These are phyloP conservation scores for Julus scandinavius DNA, from an alignment of 2,888 invertebrate species.

Conservation along the genomic window DNA sequence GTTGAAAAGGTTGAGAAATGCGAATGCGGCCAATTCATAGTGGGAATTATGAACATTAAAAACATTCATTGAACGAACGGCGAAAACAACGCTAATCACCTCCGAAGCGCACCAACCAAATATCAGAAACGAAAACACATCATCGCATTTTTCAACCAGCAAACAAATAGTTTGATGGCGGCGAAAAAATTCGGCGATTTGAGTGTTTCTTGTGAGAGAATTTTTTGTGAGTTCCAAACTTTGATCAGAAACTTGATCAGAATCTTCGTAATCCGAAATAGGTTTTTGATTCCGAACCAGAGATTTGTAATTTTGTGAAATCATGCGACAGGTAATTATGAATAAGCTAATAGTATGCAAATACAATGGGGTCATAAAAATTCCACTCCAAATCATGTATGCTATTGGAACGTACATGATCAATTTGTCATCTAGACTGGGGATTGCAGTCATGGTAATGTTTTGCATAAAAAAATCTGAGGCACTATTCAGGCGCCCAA, in stretches of 20 bases:
- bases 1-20: neutral
- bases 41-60: neutral
- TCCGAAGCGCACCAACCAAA: slow-evolving; percentile 47
- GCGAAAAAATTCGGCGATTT: slow-evolving; percentile 30
- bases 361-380: slow-evolving; percentile 32
- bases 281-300: neutral
- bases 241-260: neutral
- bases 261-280: neutral
- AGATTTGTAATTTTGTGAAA: neutral
- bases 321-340: neutral
- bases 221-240: neutral
- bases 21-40: slow-evolving; percentile 36
- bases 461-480: neutral
- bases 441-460: neutral
- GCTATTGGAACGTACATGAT: neutral
- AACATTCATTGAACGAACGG: slow-evolving; percentile 45
- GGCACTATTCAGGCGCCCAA: neutral
- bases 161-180: slow-evolving; percentile 35
- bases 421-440: neutral
- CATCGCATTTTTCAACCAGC: slow-evolving; percentile 19
- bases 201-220: neutral
- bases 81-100: slow-evolving; percentile 40
- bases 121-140: neutral
- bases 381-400: neutral
- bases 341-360: slow-evolving; percentile 44